Conservation (phyloP, 2,888 invertebrate species). For the Beris morrisii region DNA sequence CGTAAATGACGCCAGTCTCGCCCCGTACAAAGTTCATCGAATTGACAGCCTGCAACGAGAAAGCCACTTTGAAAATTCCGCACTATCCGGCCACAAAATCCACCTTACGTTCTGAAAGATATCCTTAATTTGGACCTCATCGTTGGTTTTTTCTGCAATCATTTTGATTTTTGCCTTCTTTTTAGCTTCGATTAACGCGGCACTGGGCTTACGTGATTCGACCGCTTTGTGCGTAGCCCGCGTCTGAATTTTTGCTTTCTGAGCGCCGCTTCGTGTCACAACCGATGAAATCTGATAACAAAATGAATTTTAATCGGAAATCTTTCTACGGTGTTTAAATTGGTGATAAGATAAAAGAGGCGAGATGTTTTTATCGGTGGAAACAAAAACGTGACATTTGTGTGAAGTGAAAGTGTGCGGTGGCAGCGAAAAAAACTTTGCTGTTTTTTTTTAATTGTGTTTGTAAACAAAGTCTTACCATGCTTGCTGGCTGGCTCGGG, state of each 20-base stretch:
- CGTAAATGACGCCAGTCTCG: conserved; percentile 74
- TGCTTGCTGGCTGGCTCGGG: too few relatives aligned
- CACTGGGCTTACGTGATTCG: conserved; percentile 56
- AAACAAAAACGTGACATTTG: too few relatives aligned
- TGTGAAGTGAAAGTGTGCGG: too few relatives aligned
- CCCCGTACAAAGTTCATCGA: conserved; percentile 62
- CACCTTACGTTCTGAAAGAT: conserved; percentile 67
- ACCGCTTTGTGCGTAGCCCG: conserved; percentile 61
- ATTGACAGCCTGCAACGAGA: conserved; percentile 62
- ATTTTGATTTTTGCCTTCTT: conserved; percentile 66
- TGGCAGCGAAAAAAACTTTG: too few relatives aligned
- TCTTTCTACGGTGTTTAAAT: too few relatives aligned
- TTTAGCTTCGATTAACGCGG: conserved; percentile 68
- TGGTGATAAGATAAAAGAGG: too few relatives aligned
- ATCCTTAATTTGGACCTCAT: conserved; percentile 58
- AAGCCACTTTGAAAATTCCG: background rate
- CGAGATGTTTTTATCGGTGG: too few relatives aligned
- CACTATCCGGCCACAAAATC: background rate
- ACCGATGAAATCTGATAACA: conserved; percentile 49
- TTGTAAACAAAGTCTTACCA: too few relatives aligned
- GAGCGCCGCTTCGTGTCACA: conserved; percentile 62
- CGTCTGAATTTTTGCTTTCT: conserved; percentile 67
- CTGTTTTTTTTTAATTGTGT: too few relatives aligned
- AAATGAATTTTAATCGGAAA: background rate
- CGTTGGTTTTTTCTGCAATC: conserved; percentile 52